Evolutionary conservation across 1,140 invertebrate genomes (phyloP).

Genomic region (Doryteuthis pealeii): DNA sequence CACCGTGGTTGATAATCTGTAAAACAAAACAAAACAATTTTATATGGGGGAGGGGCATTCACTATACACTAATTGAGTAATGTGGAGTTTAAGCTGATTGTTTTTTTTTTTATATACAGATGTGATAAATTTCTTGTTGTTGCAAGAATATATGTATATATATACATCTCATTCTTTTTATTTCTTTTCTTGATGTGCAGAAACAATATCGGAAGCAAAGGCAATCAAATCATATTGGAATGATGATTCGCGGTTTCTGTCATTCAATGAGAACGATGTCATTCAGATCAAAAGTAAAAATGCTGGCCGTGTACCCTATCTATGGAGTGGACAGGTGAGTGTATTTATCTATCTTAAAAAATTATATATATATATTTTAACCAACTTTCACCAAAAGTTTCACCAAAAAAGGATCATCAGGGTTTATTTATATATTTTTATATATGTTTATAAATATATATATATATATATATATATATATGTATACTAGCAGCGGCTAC

Average conservation of each 20-base stretch:
- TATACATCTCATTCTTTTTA: neutral
- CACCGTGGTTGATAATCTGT: too few relatives aligned
- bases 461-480: too few relatives aligned
- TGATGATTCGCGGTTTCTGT: slow-evolving; percentile 66
- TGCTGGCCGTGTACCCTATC: slow-evolving; percentile 67
- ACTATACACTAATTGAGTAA: too few relatives aligned
- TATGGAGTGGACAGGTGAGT: slow-evolving; percentile 73
- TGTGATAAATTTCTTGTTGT: too few relatives aligned
- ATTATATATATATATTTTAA: neutral
- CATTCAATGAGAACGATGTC: slow-evolving; percentile 67
- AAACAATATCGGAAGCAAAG: slow-evolving; percentile 31
- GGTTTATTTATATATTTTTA: neutral
- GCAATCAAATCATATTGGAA: slow-evolving; percentile 30
- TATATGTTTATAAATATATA: too few relatives aligned
- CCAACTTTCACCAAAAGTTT: neutral
- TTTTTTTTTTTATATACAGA: too few relatives aligned
- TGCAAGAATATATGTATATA: neutral
- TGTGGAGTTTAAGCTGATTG: too few relatives aligned
- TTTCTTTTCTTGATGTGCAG: slow-evolving; percentile 26
- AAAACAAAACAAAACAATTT: too few relatives aligned
- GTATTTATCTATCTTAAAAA: slow-evolving; percentile 6
- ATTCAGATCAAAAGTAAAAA: slow-evolving; percentile 73
- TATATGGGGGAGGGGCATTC: neutral
- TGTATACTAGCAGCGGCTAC: too few relatives aligned
- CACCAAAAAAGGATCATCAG: too few relatives aligned